These are phyloP conservation scores for Heterochromis multidens DNA, from an alignment of 2,113 vertebrate species.

Conservation along the genomic window DNA sequence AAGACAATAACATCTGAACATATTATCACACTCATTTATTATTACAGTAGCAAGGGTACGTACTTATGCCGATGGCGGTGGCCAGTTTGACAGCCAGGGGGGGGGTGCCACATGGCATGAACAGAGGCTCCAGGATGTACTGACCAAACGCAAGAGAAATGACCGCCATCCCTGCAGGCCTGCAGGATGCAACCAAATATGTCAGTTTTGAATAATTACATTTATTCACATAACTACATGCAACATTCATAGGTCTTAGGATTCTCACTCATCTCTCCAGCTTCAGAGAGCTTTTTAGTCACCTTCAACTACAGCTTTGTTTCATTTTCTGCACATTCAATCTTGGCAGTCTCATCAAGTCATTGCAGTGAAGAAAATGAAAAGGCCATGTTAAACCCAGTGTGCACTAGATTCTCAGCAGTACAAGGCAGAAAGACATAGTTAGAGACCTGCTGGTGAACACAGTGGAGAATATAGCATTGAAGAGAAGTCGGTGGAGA, in stretches of 20 bases:
- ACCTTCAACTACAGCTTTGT: neutral
- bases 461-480: neutral
- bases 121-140: slow-evolving; percentile 94
- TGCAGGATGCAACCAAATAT: slow-evolving; percentile 42
- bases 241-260: neutral
- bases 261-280: neutral
- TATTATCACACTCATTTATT: neutral
- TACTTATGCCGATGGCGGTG: slow-evolving; percentile 91
- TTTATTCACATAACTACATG: neutral
- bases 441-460: neutral
- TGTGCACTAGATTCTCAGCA: no score
- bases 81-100: slow-evolving; percentile 87
- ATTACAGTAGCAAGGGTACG: neutral
- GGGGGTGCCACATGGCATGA: slow-evolving; percentile 90
- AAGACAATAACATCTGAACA: neutral
- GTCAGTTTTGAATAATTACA: neutral
- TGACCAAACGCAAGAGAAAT: slow-evolving; percentile 93
- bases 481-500: neutral
- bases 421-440: neutral
- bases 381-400: no score
- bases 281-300: neutral
- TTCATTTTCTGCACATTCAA: neutral
- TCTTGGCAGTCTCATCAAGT: neutral
- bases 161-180: slow-evolving; percentile 90
- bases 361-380: neutral